Conservation (phyloP, 2,888 invertebrate species). For the Melolontha melolontha region DNA sequence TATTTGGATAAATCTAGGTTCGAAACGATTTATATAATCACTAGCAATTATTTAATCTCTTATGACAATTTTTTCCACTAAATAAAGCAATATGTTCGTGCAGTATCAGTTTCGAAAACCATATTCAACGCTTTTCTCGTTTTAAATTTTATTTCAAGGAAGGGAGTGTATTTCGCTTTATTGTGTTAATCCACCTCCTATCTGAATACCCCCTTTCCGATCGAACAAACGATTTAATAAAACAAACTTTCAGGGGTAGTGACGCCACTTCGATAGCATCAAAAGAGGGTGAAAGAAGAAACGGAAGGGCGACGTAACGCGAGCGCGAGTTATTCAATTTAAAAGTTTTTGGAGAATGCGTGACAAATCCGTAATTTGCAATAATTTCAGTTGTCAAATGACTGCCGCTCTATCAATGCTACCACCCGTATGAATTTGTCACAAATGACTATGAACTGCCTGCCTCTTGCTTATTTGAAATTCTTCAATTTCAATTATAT, state of each 20-base stretch:
- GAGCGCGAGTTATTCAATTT: slow-evolving; percentile 62
- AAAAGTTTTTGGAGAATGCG: slow-evolving; percentile 64
- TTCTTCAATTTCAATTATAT: too few species aligned
- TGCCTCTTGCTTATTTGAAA: too few species aligned
- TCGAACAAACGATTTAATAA: slow-evolving; percentile 63
- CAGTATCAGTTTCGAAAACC: not conserved
- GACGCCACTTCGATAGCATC: slow-evolving; percentile 1
- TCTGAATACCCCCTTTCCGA: slow-evolving; percentile 52
- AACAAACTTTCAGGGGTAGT: slow-evolving; percentile 57
- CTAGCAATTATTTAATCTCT: too few species aligned
- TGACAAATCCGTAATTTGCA: slow-evolving; percentile 65
- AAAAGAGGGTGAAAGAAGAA: slow-evolving; percentile 25
- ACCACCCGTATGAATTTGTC: slow-evolving; percentile 1
- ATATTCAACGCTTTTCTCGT: not conserved
- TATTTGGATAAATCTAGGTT: too few species aligned
- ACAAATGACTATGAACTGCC: not conserved
- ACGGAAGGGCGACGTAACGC: slow-evolving; percentile 7
- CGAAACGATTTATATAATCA: too few species aligned
- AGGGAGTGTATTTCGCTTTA: slow-evolving; percentile 14
- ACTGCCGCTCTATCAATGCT: slow-evolving; percentile 35
- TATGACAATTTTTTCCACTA: not conserved
- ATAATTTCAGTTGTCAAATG: slow-evolving; percentile 55
- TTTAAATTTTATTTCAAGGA: slow-evolving; percentile 12
- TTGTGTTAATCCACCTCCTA: slow-evolving; percentile 1
- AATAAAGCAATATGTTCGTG: slow-evolving; percentile 15